Evolutionary conservation across 2,797 vertebrate genomes (phyloP).

Genomic region (Poeciliopsis paucimaculata): DNA sequence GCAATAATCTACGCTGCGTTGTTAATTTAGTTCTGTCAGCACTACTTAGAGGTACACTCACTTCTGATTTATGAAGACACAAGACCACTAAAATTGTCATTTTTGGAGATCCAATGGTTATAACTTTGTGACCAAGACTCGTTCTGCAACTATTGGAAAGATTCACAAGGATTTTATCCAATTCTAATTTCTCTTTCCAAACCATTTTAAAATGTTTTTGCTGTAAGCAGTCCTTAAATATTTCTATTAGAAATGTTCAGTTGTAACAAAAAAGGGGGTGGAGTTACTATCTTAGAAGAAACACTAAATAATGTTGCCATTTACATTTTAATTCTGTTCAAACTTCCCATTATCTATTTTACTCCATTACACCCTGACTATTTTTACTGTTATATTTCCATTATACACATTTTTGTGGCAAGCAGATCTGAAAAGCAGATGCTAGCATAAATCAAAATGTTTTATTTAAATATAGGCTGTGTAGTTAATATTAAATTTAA

Average conservation of each 20-base stretch:
- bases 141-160: neutral
- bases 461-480: neutral
- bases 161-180: neutral
- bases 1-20: constrained; percentile 16
- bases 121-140: neutral
- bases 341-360: neutral
- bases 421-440: too few relatives aligned
- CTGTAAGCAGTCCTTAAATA: neutral
- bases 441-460: neutral
- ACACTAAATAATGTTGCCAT: neutral
- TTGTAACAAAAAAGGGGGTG: neutral
- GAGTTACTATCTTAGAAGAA: neutral
- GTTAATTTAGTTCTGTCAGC: constrained; percentile 27
- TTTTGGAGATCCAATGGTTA: neutral
- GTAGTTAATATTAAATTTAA: neutral
- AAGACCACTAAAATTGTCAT: neutral
- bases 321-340: neutral
- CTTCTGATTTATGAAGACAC: neutral
- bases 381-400: neutral
- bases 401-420: neutral
- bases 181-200: neutral
- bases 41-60: constrained; percentile 14
- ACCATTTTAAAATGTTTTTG: neutral
- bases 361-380: neutral
- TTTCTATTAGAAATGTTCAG: neutral